Conservation (phyloP, 2,113 vertebrate genomes). For the Perccottus glenii region DNA sequence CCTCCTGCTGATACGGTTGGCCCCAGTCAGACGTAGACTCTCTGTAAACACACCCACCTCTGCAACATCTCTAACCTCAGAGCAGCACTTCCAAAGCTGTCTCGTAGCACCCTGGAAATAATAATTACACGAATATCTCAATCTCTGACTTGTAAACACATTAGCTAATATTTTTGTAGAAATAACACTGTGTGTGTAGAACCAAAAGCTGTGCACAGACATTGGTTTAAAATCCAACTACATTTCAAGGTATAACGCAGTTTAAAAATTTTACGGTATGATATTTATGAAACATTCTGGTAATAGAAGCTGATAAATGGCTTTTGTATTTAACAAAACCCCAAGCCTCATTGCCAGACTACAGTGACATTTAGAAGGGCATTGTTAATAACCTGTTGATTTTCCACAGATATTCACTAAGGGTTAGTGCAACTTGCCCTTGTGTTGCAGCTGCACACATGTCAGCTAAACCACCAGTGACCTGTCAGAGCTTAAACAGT, state of each 20-base stretch:
- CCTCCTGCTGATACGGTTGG: slow-evolving; percentile 43
- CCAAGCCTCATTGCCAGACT: background rate
- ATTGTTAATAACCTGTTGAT: slow-evolving; percentile 3
- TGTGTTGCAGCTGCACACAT: slow-evolving; percentile 39
- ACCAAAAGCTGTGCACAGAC: background rate
- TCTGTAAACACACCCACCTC: background rate
- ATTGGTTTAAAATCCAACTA: too few species aligned
- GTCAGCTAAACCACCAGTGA: slow-evolving; percentile 26
- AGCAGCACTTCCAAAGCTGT: background rate
- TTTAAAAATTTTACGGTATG: too few species aligned
- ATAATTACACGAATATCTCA: slow-evolving; percentile 12
- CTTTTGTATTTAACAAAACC: too few species aligned
- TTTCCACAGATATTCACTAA: slow-evolving; percentile 10
- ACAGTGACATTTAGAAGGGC: slow-evolving; percentile 1
- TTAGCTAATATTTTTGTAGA: slow-evolving; percentile 2
- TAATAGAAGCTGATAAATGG: too few species aligned
- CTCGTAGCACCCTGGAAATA: slow-evolving; percentile 9
- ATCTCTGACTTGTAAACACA: background rate
- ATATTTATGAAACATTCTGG: too few species aligned
- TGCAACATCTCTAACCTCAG: slow-evolving; percentile 8
- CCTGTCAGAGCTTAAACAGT: slow-evolving; percentile 11
- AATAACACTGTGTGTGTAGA: slow-evolving; percentile 4
- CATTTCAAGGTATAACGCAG: too few species aligned
- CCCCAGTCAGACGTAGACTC: slow-evolving; percentile 31
- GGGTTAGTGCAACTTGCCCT: slow-evolving; percentile 28